A percentile compares a stretch with the other conserved stretches of the same genome.
phyloP scores from a whole-genome alignment of 2,113 vertebrate genomes.

The Leucopsar rothschildi region DNA sequence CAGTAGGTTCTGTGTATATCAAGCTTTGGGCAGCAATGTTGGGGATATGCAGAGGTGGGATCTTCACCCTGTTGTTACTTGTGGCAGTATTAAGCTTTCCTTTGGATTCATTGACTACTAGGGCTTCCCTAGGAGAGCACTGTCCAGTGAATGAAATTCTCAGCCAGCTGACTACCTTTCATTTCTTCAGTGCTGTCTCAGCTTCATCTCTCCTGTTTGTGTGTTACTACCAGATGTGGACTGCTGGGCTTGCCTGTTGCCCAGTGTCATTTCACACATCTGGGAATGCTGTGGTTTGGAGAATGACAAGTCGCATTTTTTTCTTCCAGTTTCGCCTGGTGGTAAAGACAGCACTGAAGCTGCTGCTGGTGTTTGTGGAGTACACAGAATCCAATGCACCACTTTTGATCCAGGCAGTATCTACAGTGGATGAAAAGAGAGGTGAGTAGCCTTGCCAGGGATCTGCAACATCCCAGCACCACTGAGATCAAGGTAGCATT shows the following conservation, averaged over 20 bases:
- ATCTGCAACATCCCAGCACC: neutral
- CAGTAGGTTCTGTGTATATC: neutral
- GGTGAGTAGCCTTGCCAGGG: constrained; percentile 68
- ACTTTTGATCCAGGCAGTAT: constrained; percentile 83
- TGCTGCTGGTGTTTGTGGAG: constrained; percentile 96
- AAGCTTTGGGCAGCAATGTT: neutral
- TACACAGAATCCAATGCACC: constrained; percentile 87
- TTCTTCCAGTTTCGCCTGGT: constrained; percentile 89
- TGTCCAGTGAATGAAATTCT: neutral
- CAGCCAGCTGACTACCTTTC: neutral
- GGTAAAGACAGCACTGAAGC: constrained; percentile 93
- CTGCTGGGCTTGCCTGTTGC: neutral
- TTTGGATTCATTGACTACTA: neutral
- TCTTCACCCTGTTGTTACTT: neutral
- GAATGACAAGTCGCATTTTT: neutral
- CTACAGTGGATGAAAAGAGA: constrained; percentile 80
- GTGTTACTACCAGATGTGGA: neutral
- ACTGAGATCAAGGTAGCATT: neutral
- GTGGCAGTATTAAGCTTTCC: neutral
- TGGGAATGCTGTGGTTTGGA: neutral
- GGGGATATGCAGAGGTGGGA: too few relatives aligned
- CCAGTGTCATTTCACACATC: neutral
- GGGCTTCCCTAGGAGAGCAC: neutral
- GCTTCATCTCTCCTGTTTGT: neutral
- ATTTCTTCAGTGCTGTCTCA: neutral